A percentile compares a stretch with the other conserved stretches of the same genome.
Evolutionary conservation across 2,797 vertebrate genomes (phyloP).

Genomic region (Xyrichtys novacula): DNA sequence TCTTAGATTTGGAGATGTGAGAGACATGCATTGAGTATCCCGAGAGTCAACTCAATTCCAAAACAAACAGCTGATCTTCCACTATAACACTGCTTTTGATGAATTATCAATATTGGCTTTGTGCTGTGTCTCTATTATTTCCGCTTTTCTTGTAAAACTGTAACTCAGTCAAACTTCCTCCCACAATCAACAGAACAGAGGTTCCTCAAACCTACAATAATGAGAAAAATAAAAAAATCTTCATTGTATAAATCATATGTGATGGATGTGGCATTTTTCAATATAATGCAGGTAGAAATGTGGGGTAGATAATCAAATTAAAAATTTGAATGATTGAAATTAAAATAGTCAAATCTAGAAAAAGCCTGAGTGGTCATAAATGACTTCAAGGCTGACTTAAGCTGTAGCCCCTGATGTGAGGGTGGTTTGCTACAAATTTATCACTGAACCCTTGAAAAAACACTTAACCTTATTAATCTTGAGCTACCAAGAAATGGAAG

Average conservation of each 20-base stretch:
- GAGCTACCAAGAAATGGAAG: background rate
- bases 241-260: too few species aligned
- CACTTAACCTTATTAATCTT: background rate
- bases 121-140: slow-evolving; percentile 1
- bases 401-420: too few species aligned
- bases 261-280: too few species aligned
- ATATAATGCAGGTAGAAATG: too few species aligned
- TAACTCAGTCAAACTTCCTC: background rate
- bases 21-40: background rate
- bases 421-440: background rate
- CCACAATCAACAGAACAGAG: too few species aligned
- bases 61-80: slow-evolving; percentile 26
- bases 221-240: too few species aligned
- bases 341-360: too few species aligned
- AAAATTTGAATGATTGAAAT: too few species aligned
- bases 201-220: too few species aligned
- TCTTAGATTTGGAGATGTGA: background rate
- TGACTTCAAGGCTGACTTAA: too few species aligned
- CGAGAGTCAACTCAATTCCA: slow-evolving; percentile 9
- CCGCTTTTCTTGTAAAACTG: background rate
- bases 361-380: too few species aligned
- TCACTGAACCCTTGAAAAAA: background rate
- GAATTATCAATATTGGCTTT: slow-evolving; percentile 50
- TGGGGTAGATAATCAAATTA: too few species aligned
- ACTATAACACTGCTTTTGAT: slow-evolving; percentile 28